Evolutionary conservation across 2,113 vertebrate genomes (phyloP).

Genomic region (Psittacus erithacus): DNA sequence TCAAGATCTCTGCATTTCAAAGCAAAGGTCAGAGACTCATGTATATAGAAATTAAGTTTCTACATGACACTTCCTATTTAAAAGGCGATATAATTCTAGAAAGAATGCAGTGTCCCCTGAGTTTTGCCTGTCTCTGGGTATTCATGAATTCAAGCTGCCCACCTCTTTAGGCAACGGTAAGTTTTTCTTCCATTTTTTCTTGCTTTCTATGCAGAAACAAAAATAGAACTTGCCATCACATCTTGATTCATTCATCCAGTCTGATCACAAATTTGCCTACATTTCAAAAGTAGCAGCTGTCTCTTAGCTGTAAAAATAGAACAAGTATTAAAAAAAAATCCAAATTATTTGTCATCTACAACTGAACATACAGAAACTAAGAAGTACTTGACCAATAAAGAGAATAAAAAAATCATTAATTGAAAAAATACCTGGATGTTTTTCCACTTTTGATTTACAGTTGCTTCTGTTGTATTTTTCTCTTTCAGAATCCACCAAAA

Average conservation of each 20-base stretch:
- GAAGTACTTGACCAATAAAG: neutral
- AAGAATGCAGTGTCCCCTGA: neutral
- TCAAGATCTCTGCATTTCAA: neutral
- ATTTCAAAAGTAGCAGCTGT: neutral
- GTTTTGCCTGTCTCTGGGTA: neutral
- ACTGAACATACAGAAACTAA: neutral
- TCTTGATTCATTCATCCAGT: neutral
- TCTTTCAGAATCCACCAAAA: neutral
- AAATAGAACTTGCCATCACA: neutral
- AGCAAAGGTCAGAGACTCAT: neutral
- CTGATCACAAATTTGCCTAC: neutral
- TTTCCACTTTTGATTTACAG: neutral
- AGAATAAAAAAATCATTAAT: neutral
- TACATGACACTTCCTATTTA: neutral
- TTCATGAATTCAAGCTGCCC: neutral
- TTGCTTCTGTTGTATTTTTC: neutral
- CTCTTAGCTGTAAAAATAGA: neutral
- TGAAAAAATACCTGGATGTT: neutral
- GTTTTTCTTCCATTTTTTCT: neutral
- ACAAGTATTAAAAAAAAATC: neutral
- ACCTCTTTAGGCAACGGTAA: neutral
- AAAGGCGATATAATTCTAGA: neutral
- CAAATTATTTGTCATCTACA: neutral
- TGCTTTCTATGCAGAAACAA: neutral
- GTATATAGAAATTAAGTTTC: neutral